Evolutionary conservation across 2,113 vertebrate species (phyloP), one percentile per base, ranked within the genome.

Genomic region (Acrocephalus arundinaceus): DNA sequence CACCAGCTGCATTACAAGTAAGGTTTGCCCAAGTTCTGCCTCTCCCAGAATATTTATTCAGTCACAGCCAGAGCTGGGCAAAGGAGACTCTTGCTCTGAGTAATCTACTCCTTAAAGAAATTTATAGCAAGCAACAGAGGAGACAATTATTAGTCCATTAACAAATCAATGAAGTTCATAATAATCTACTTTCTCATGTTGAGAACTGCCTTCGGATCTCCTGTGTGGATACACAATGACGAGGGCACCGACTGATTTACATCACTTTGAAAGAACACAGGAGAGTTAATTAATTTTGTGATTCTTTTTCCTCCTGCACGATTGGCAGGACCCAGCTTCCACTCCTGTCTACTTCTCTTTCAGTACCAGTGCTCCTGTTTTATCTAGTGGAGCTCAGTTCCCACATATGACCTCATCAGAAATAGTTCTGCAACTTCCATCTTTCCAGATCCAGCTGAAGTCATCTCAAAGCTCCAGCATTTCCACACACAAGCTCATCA

Each of bases 121-220:
- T 54, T 41, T 70, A 85, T 10, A 68, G 79, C 62, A 82, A 84
- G 46, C 33, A 81, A 63, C 43, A 77, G 61, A 73, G 9, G 20
- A 94, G 55, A 62, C 31, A 62, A 85, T 71, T 90, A 70, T 67
- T 72, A 89, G 77, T 61, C 65, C 70, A 74, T 89, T 97, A 95
- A 72, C 39, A 75, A 85, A 96, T 92, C 82, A 88, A 83, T 92
- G 17, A 57, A 76, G 45, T 48, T 88, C 49, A 84, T 77, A 39
- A 86, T 80, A 88, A 94, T 49, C 83, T 86, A 65, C 62, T 92
- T 68, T 35, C 49, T 76, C 37, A 80, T 35, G 72, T 12, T 54
- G 72, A 57, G 70, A 79, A 20, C 41, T 23, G 71, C 30, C 63
- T 73, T 49, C 58, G 61, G 46, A 31, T 73, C 54, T 77, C 55